These are phyloP conservation scores for Mesochorus sp. DNA, from an alignment of 2,888 invertebrate species.

Conservation along the genomic window DNA sequence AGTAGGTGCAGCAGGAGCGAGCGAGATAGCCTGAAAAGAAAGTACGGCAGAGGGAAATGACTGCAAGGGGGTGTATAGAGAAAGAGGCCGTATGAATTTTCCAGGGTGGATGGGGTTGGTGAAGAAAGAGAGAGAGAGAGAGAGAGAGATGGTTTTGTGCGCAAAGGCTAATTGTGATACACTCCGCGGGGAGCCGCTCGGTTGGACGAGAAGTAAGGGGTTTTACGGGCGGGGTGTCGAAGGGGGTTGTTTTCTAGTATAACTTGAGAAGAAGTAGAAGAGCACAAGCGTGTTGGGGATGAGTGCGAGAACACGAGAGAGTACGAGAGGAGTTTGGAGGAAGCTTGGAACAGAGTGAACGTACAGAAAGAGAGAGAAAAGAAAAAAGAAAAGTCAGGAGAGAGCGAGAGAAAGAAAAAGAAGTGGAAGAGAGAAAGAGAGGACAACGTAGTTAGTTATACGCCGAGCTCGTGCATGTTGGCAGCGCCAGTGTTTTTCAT, in stretches of 20 bases:
- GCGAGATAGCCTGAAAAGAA: slow-evolving; percentile 45
- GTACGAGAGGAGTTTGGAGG: slow-evolving; percentile 45
- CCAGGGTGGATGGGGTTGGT: slow-evolving; percentile 38
- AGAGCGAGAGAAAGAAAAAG: slow-evolving; percentile 61
- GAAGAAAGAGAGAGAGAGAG: slow-evolving; percentile 46
- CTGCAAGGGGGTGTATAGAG: slow-evolving; percentile 25
- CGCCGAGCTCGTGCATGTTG: slow-evolving; percentile 77
- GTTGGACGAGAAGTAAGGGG: slow-evolving; percentile 62
- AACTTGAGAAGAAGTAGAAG: slow-evolving; percentile 77
- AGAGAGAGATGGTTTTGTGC: slow-evolving; percentile 42
- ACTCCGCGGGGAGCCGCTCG: slow-evolving; percentile 78
- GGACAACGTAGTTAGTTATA: slow-evolving; percentile 79
- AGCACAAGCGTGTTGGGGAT: slow-evolving; percentile 48
- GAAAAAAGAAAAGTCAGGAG: slow-evolving; percentile 41
- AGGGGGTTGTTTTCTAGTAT: slow-evolving; percentile 66
- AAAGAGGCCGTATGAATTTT: slow-evolving; percentile 12
- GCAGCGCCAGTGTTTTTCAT: slow-evolving; percentile 89
- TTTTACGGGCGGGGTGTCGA: slow-evolving; percentile 41
- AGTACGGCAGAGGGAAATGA: slow-evolving; percentile 40
- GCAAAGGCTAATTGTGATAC: slow-evolving; percentile 80
- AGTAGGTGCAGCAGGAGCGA: slow-evolving; percentile 40
- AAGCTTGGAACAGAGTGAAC: slow-evolving; percentile 23
- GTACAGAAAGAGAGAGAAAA: slow-evolving; percentile 63
- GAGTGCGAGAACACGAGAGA: slow-evolving; percentile 66
- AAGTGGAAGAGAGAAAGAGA: slow-evolving; percentile 24